Percentiles rank a stretch among this genome's conserved stretches.
phyloP scores from a whole-genome alignment of 2,797 vertebrate genomes.

The Cottoperca gobio region DNA sequence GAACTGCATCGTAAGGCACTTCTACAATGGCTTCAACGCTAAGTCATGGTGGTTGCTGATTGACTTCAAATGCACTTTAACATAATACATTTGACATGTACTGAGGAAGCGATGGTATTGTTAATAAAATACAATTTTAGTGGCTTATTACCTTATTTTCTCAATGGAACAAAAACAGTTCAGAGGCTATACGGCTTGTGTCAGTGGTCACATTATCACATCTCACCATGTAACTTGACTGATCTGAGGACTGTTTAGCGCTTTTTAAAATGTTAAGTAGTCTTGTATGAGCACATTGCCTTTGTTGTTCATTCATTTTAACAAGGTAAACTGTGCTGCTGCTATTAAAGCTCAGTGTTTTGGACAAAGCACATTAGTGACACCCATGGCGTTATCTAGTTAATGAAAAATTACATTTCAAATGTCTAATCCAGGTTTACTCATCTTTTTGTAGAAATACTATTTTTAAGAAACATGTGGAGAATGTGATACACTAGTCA shows the following conservation, averaged over 20 bases:
- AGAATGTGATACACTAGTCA: conserved; percentile 8
- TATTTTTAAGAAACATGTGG: conserved; percentile 6
- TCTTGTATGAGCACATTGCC: background rate
- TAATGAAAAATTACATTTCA: conserved; percentile 11
- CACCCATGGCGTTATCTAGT: background rate
- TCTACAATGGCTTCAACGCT: background rate
- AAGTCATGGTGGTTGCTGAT: background rate
- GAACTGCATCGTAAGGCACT: conserved; percentile 8
- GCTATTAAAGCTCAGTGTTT: conserved; percentile 12
- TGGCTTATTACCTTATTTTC: too few relatives aligned
- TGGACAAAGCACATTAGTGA: background rate
- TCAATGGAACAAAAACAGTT: background rate
- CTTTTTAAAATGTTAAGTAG: background rate
- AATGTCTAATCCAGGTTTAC: background rate
- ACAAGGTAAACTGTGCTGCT: background rate
- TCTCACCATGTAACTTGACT: background rate
- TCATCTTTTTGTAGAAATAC: background rate
- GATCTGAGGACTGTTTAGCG: background rate
- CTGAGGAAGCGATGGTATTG: too few relatives aligned
- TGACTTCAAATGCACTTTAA: background rate
- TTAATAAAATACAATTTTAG: too few relatives aligned
- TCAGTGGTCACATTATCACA: background rate
- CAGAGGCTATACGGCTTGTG: background rate
- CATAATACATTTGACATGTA: conserved; percentile 17
- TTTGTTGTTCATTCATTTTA: conserved; percentile 1